Evolutionary conservation across 2,888 invertebrate genomes (phyloP), one percentile per base, ranked within the genome.

Genomic region (Cosmia pyralina): DNA sequence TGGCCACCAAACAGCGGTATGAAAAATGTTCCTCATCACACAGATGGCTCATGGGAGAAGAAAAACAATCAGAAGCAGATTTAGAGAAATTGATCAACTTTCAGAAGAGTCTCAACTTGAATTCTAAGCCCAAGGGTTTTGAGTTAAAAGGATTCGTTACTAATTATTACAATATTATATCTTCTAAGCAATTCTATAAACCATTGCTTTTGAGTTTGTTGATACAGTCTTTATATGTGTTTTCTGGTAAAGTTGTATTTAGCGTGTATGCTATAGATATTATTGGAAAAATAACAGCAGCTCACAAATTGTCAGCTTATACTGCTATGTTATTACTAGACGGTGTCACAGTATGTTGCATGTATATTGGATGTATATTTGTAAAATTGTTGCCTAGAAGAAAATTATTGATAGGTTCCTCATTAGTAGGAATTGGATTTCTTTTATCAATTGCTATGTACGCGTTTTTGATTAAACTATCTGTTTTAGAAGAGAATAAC

Each of bases 201-300:
- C 84, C 82, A 4, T 44, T 81, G 3, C 11, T 81, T 58, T 38
- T 82, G n/a, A 34, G 73, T 34, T 48, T 82, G 5, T 53, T 72
- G 4, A 55, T 84, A 7, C 57, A 77, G 22, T 74, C 55, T 19
- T 65, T 82, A 5, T 81, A 82, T 1, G 65, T 74, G 11, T 77
- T 84, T 65, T 84, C 82, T 55, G 82, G 84, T 53, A 82, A 82
- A 70, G 11, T 84, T 4, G 74, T 84, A 1, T 74, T 75, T 57
- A 81, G 70, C 73, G 85, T 90, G 0, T 91, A 89, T 38, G 86
- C 89, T 34, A 69, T 91, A 58, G 90, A 90, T 67, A 86, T 92
- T n/a, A 85, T 90, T 22, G 85, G 86, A 10, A 88, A 86, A 68
- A 88, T 91, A 17, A 89, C 89, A 0, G 65, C 65, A 1, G 72